phyloP scores from a whole-genome alignment of 2,797 vertebrate species.

The Hippoglossus hippoglossus region DNA sequence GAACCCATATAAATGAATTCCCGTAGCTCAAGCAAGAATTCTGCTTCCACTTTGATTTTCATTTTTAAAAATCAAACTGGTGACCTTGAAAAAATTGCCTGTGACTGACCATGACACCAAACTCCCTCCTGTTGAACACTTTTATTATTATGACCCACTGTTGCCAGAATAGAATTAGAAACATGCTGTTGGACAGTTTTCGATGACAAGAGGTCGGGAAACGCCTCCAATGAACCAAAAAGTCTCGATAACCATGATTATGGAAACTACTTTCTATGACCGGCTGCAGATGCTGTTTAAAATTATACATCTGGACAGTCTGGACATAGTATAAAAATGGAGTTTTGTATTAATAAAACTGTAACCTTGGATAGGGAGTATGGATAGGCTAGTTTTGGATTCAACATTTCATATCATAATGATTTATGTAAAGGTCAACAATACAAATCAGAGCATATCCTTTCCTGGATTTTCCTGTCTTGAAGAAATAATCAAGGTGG shows the following conservation, averaged over 20 bases:
- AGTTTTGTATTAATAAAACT: neutral
- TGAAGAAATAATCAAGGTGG: too few relatives aligned
- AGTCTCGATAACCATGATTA: neutral
- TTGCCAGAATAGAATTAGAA: neutral
- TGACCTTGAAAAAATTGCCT: conserved; percentile 10
- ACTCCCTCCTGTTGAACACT: neutral
- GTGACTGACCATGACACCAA: neutral
- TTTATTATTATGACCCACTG: neutral
- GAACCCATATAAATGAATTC: neutral
- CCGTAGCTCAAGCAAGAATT: neutral
- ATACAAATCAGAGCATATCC: too few relatives aligned
- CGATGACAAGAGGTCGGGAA: neutral
- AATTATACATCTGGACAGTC: neutral
- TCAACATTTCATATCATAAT: too few relatives aligned
- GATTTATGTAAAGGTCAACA: too few relatives aligned
- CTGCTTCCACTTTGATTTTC: neutral
- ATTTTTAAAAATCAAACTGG: neutral
- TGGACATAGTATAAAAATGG: neutral
- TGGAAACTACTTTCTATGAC: neutral
- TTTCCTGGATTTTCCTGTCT: too few relatives aligned
- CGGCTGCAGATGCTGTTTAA: neutral
- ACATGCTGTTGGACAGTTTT: neutral
- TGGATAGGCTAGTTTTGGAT: too few relatives aligned
- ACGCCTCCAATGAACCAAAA: neutral
- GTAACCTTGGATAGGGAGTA: too few relatives aligned